Conservation (phyloP, 2,797 vertebrate genomes). For the Cichlasoma orientale region DNA sequence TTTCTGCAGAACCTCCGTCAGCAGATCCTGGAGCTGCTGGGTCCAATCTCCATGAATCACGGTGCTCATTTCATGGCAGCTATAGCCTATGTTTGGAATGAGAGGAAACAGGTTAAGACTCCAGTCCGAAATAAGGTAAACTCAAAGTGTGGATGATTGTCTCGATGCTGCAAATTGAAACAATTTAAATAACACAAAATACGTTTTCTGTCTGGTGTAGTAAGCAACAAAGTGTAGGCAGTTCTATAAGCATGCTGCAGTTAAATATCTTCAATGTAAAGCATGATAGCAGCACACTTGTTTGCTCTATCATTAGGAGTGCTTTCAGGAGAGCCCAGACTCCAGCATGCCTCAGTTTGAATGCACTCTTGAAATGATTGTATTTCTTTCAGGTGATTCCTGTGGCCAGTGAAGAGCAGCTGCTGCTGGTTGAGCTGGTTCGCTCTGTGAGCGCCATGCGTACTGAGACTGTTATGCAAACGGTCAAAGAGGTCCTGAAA, state of each 20-base stretch:
- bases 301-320: background rate
- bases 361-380: background rate
- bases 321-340: background rate
- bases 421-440: slow-evolving; percentile 94
- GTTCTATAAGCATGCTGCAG: background rate
- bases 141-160: background rate
- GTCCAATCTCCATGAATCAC: slow-evolving; percentile 99
- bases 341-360: background rate
- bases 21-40: slow-evolving; percentile 95
- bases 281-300: background rate
- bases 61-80: slow-evolving; percentile 99
- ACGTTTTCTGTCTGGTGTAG: background rate
- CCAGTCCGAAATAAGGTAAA: slow-evolving; percentile 86
- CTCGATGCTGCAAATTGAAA: background rate
- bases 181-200: background rate
- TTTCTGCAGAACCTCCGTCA: slow-evolving; percentile 91
- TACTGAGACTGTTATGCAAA: slow-evolving; percentile 96
- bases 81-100: slow-evolving; percentile 99
- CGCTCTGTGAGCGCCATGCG: slow-evolving; percentile 98
- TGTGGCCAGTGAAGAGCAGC: slow-evolving; percentile 92
- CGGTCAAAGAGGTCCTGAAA: slow-evolving; percentile 97
- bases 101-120: slow-evolving; percentile 89
- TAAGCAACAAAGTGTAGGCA: background rate
- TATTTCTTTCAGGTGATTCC: slow-evolving; percentile 88
- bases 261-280: background rate